phyloP scores from a whole-genome alignment of 2,797 vertebrate genomes.

The Sebastes itinus region DNA sequence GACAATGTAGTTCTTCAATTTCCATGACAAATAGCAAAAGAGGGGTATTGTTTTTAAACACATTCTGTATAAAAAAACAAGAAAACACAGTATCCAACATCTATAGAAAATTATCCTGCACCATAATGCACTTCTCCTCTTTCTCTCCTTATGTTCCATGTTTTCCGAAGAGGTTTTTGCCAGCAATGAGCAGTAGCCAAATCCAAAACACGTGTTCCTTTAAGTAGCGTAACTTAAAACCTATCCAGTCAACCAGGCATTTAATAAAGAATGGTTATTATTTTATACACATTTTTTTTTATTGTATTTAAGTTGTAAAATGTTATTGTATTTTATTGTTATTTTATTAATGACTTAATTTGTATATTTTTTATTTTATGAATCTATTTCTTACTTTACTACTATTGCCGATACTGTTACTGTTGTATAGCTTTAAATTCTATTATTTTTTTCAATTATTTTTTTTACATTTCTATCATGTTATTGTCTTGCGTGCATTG shows the following conservation, averaged over 20 bases:
- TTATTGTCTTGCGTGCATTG: too few relatives aligned
- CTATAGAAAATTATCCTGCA: neutral
- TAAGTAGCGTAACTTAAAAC: neutral
- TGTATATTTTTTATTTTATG: too few relatives aligned
- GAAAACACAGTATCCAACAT: neutral
- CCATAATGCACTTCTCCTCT: neutral
- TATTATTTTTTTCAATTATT: too few relatives aligned
- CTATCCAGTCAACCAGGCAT: neutral
- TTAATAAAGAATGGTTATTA: too few relatives aligned
- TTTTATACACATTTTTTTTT: too few relatives aligned
- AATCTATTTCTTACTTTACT: too few relatives aligned
- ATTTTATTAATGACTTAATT: too few relatives aligned
- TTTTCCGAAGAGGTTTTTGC: neutral
- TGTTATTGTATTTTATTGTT: accelerated
- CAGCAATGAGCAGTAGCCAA: neutral
- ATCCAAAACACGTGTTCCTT: neutral
- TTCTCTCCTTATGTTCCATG: neutral
- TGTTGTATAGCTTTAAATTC: too few relatives aligned
- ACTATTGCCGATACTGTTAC: too few relatives aligned
- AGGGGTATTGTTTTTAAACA: neutral
- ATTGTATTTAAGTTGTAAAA: too few relatives aligned
- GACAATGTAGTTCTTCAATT: neutral
- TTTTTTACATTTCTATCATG: too few relatives aligned
- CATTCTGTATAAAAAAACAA: neutral
- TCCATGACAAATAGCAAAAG: neutral